These are phyloP conservation scores for Achatina immaculata DNA, from an alignment of 1,140 invertebrate species.

Conservation along the genomic window DNA sequence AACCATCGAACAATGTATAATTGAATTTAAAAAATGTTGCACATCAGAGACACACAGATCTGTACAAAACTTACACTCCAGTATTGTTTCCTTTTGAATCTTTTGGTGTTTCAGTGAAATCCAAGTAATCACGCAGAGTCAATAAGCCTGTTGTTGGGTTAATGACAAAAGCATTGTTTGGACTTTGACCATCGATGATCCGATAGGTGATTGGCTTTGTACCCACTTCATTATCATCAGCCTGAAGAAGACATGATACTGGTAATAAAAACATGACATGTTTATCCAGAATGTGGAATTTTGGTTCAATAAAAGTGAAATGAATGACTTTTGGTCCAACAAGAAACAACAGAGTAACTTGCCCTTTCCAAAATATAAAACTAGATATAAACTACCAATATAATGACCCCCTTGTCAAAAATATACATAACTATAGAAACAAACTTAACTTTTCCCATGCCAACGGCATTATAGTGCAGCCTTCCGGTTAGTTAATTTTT, in stretches of 20 bases:
- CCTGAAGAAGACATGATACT: constrained; percentile 18
- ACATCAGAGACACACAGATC: background rate
- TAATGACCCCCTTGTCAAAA: no score
- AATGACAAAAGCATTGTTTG: constrained; percentile 28
- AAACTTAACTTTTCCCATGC: no score
- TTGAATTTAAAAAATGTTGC: constrained; percentile 18
- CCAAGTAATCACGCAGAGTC: background rate
- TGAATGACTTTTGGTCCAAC: no score
- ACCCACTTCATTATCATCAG: constrained; percentile 30
- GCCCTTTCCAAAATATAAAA: no score
- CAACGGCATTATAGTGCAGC: no score
- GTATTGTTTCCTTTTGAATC: constrained; percentile 1
- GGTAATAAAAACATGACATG: no score
- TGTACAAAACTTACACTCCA: constrained; percentile 13
- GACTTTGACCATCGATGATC: constrained; percentile 22
- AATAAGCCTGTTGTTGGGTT: background rate
- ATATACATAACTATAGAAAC: no score
- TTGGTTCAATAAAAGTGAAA: no score
- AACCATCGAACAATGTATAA: background rate
- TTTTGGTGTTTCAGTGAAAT: constrained; percentile 11
- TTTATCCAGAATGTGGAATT: no score
- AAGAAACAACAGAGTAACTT: no score
- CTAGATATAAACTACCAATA: no score
- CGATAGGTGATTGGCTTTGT: constrained; percentile 15
- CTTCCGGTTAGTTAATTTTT: no score